A percentile compares a stretch with the other conserved stretches of the same genome.
phyloP scores from a whole-genome alignment of 2,797 vertebrate genomes.

The Jordanella pulchra region DNA sequence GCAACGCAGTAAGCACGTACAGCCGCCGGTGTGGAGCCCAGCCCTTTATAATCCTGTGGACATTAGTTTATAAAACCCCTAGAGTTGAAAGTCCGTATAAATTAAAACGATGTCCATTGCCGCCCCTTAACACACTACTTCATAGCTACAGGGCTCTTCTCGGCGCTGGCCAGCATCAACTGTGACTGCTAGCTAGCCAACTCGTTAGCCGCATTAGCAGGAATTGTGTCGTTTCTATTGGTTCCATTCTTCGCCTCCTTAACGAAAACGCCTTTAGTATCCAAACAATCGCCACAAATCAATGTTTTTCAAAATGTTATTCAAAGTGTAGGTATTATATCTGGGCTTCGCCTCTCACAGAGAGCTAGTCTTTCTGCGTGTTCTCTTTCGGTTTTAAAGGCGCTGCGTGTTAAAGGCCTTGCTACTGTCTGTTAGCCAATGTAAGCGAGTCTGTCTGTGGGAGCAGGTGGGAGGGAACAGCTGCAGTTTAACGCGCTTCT shows the following conservation, averaged over 20 bases:
- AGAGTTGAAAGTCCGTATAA: not conserved
- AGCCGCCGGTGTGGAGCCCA: constrained; percentile 77
- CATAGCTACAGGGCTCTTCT: not conserved
- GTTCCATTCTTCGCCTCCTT: constrained; percentile 67
- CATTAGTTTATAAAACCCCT: not conserved
- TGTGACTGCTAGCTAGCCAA: constrained; percentile 46
- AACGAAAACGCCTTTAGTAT: constrained; percentile 41
- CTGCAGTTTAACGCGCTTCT: constrained; percentile 66
- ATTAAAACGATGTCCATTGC: not conserved
- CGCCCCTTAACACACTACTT: fast-evolving
- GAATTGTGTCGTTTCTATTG: constrained; percentile 22
- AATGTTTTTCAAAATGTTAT: not conserved
- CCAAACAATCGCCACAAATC: not conserved
- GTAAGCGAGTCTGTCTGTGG: constrained; percentile 48
- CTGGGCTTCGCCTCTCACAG: fast-evolving
- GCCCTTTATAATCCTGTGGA: constrained; percentile 62
- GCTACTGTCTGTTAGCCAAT: constrained; percentile 53
- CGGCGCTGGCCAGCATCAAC: constrained; percentile 29
- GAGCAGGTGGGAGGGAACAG: constrained; percentile 76
- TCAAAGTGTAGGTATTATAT: not conserved
- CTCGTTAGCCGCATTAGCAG: constrained; percentile 60
- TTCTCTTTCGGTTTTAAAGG: constrained; percentile 24
- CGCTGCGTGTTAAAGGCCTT: constrained; percentile 75
- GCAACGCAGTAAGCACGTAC: constrained; percentile 62
- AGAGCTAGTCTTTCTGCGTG: not conserved